Evolutionary conservation across 2,797 vertebrate species (phyloP).

Genomic region (Melopsittacus undulatus): DNA sequence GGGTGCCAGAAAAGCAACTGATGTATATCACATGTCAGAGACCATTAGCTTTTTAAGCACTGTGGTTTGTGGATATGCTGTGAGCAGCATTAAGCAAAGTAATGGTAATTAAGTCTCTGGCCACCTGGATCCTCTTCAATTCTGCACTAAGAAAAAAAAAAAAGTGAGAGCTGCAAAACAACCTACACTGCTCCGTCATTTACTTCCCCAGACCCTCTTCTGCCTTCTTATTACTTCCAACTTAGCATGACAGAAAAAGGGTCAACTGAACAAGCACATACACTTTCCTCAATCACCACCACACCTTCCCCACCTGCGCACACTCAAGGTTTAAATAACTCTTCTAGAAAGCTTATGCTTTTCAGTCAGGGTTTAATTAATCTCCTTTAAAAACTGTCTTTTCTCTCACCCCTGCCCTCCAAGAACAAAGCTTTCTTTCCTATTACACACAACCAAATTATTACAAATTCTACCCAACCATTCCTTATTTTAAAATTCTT

Average conservation of each 20-base stretch:
- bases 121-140: background rate
- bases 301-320: background rate
- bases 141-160: background rate
- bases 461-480: background rate
- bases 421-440: background rate
- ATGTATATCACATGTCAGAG: background rate
- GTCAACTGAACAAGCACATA: background rate
- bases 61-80: background rate
- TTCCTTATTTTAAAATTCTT: background rate
- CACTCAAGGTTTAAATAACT: background rate
- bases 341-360: background rate
- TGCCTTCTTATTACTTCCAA: background rate
- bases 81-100: background rate
- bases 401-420: background rate
- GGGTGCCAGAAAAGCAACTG: background rate
- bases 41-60: background rate
- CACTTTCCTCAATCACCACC: background rate
- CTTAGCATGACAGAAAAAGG: background rate
- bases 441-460: background rate
- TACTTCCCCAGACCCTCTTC: background rate
- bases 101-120: background rate
- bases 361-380: background rate
- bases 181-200: background rate
- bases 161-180: background rate
- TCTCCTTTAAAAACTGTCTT: background rate